Evolutionary conservation across 2,888 invertebrate genomes (phyloP).

Genomic region (Carcina quercana): DNA sequence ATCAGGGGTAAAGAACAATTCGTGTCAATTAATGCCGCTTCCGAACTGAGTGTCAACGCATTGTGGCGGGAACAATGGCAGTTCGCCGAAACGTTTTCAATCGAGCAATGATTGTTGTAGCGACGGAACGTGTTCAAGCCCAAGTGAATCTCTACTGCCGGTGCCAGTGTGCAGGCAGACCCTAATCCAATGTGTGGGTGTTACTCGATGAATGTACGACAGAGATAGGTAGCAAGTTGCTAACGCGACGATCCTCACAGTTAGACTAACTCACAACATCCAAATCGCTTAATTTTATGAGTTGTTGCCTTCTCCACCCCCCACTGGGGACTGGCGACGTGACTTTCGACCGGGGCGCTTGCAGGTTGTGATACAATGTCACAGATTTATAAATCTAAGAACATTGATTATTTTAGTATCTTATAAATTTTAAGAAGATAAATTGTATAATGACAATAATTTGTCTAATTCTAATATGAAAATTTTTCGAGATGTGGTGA

Average conservation of each 20-base stretch:
- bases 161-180: conserved; percentile 4
- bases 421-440: no score
- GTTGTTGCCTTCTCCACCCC: conserved; percentile 76
- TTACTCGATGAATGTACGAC: conserved; percentile 43
- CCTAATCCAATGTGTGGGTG: conserved; percentile 22
- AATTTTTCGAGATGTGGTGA: no score
- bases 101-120: conserved; percentile 20
- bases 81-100: conserved; percentile 22
- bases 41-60: conserved; percentile 33
- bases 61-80: conserved; percentile 42
- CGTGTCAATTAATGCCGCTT: conserved; percentile 29
- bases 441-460: no score
- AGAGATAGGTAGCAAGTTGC: conserved; percentile 53
- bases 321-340: conserved; percentile 37
- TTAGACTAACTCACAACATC: conserved; percentile 74
- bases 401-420: no score
- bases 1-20: conserved; percentile 20
- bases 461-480: no score
- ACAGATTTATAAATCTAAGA: no score
- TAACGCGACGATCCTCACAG: conserved; percentile 70
- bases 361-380: no score
- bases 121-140: conserved; percentile 28
- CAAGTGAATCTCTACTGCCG: conserved; percentile 29
- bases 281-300: conserved; percentile 76
- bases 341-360: conserved; percentile 42